These are phyloP conservation scores for Smittia aterrima DNA, from an alignment of 2,888 invertebrate genomes.

Conservation along the genomic window DNA sequence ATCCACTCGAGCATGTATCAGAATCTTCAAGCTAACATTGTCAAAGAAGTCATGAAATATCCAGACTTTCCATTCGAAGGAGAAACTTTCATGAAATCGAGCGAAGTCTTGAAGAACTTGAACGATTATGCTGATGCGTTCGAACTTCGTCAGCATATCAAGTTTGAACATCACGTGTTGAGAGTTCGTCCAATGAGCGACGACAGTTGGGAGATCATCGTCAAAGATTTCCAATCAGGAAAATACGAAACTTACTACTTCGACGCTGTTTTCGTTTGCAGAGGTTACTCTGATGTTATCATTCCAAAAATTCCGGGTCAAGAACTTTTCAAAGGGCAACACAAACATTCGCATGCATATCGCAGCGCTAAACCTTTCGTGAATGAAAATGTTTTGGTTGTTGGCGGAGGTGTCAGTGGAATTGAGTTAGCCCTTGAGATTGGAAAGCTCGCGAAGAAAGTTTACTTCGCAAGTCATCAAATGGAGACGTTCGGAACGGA, in stretches of 20 bases:
- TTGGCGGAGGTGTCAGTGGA: constrained; percentile 88
- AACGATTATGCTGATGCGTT: constrained; percentile 66
- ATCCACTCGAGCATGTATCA: constrained; percentile 87
- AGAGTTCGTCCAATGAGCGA: constrained; percentile 27
- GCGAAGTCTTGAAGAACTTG: constrained; percentile 68
- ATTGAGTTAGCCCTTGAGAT: constrained; percentile 72
- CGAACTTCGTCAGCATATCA: constrained; percentile 61
- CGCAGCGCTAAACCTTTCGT: constrained; percentile 58
- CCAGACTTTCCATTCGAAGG: constrained; percentile 74
- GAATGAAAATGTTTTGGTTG: constrained; percentile 68
- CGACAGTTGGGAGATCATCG: constrained; percentile 44
- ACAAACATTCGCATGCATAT: constrained; percentile 66
- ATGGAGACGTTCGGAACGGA: constrained; percentile 54
- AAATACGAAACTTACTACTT: constrained; percentile 52
- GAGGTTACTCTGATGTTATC: constrained; percentile 63
- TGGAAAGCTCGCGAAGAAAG: constrained; percentile 61
- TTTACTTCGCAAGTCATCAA: constrained; percentile 68
- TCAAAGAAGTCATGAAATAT: constrained; percentile 86
- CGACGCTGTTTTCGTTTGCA: constrained; percentile 64
- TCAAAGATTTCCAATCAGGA: constrained; percentile 52
- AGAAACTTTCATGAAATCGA: constrained; percentile 67
- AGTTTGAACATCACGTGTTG: constrained; percentile 38
- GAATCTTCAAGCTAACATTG: constrained; percentile 79
- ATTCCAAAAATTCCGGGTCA: constrained; percentile 58
- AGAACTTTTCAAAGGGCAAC: constrained; percentile 45